Conservation (phyloP, 2,797 vertebrate genomes). For the Poecilia gillii region DNA sequence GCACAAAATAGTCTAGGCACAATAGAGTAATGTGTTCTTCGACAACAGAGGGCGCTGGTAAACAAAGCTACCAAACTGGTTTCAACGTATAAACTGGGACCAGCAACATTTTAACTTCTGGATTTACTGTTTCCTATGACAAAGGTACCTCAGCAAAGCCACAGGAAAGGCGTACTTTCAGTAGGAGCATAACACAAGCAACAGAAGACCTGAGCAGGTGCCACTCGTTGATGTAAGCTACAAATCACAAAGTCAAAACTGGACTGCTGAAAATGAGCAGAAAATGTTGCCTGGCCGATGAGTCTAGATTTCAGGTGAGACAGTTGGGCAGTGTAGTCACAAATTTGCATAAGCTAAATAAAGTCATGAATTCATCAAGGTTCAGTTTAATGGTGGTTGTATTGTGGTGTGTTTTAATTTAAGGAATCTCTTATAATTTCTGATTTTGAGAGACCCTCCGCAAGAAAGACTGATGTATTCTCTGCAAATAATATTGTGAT, state of each 20-base stretch:
- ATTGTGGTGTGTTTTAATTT: not conserved
- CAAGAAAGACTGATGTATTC: not conserved
- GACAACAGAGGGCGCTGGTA: not conserved
- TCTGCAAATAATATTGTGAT: not conserved
- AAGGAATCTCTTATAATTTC: not conserved
- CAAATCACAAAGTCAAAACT: not conserved
- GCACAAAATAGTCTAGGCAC: not conserved
- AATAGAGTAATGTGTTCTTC: not conserved
- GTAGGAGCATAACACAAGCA: not conserved
- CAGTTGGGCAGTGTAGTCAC: not conserved
- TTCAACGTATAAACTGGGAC: not conserved
- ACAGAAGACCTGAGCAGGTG: not conserved
- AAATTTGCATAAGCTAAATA: not conserved
- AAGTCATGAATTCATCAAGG: not conserved
- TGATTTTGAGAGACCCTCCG: not conserved
- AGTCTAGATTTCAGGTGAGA: not conserved
- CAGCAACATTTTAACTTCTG: not conserved
- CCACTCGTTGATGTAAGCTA: not conserved
- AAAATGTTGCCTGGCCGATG: not conserved
- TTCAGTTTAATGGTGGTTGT: not conserved
- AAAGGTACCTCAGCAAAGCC: not conserved
- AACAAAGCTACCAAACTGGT: not conserved
- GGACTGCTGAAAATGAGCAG: not conserved
- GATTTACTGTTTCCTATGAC: not conserved
- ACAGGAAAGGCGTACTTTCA: not conserved